These are phyloP conservation scores for Phacellophora camtschatica DNA, from an alignment of 30 jellyfish, hydroid and myxozoan species.

Conservation along the genomic window DNA sequence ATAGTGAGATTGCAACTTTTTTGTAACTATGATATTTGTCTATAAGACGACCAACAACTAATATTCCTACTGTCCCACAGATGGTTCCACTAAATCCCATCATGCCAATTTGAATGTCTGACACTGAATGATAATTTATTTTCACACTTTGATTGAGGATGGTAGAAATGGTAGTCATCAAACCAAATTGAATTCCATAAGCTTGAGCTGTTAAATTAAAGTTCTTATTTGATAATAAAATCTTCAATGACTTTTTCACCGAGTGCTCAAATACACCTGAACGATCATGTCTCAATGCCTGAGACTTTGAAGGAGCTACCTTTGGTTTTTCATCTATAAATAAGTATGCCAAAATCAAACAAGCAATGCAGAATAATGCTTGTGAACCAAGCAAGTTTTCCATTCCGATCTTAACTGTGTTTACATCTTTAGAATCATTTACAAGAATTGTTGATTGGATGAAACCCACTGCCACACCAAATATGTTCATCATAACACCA, in stretches of 20 bases:
- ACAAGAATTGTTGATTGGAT: constrained; percentile 74
- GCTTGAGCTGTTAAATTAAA: constrained; percentile 70
- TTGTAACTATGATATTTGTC: constrained; percentile 51
- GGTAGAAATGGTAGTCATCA: constrained; percentile 41
- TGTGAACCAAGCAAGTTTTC: constrained; percentile 38
- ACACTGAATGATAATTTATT: constrained; percentile 1
- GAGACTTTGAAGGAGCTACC: constrained; percentile 59
- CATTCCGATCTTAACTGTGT: constrained; percentile 41
- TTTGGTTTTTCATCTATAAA: constrained; percentile 60
- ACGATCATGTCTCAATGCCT: constrained; percentile 31
- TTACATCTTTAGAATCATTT: constrained; percentile 24
- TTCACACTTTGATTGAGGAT: constrained; percentile 38
- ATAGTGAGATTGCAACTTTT: constrained; percentile 22
- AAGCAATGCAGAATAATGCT: constrained; percentile 44
- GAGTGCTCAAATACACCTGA: constrained; percentile 17
- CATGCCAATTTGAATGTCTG: constrained; percentile 74
- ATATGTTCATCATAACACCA: constrained; percentile 71
- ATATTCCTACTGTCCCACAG: constrained; percentile 48
- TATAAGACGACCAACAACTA: constrained; percentile 49
- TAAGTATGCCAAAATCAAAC: constrained; percentile 15
- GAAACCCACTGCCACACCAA: constrained; percentile 92
- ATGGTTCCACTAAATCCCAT: constrained; percentile 72
- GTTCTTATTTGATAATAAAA: constrained; percentile 45
- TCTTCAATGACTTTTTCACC: constrained; percentile 14
- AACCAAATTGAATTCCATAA: constrained; percentile 60